Base-by-base conservation (phyloP, 2,113 vertebrate genomes). In the Orycteropus afer region DNA sequence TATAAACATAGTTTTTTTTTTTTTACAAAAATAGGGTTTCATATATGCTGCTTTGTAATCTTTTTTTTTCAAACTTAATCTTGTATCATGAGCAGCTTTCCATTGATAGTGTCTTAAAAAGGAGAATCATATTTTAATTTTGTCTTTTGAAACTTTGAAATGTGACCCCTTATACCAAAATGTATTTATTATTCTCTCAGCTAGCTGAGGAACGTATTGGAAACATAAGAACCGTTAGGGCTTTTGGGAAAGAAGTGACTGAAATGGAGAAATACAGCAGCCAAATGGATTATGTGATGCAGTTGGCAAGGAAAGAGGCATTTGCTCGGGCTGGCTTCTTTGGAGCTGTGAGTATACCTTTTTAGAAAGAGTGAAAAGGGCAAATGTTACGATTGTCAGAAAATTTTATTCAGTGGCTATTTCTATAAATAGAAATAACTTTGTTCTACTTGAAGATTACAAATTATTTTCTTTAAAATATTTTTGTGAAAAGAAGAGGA, bases 151-250 rank as follows among this genome's bases (percentile, higher is more conserved):
- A 69, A 40, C 27, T 93, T 47, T 73, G 22, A 37, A 85, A 25
- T 49, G 9, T 80, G 37, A 47, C 47, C 25, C 20, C 34, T 10
- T 17, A 49, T 29, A 86, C 17, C 71, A 15, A 92, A 59, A 47
- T 82, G 40, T 85, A 22, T 80, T 55, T 80, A 45, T 92, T 78
- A 22, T 90, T 93, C 83, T 80, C 81, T 40, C 94, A 99, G 99
- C 97, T 99, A 97, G 99, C 99, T 42, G 99, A 99, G 97, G 99
- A 99, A 96, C 98, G 99, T 22, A 99, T 99, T n/a, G 98, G 99
- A 97, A 99, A 99, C 95, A 97, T 99, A 93, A 98, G 99, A 96
- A 99, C 99, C 5, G 99, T 99, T 89, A 98, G 99, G 89, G 99
- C 99, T 80, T 99, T 99, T 95, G 99, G 99, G 42, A 99, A 99